Evolutionary conservation across 2,113 vertebrate genomes (phyloP).

Genomic region (Varanus komodoensis): DNA sequence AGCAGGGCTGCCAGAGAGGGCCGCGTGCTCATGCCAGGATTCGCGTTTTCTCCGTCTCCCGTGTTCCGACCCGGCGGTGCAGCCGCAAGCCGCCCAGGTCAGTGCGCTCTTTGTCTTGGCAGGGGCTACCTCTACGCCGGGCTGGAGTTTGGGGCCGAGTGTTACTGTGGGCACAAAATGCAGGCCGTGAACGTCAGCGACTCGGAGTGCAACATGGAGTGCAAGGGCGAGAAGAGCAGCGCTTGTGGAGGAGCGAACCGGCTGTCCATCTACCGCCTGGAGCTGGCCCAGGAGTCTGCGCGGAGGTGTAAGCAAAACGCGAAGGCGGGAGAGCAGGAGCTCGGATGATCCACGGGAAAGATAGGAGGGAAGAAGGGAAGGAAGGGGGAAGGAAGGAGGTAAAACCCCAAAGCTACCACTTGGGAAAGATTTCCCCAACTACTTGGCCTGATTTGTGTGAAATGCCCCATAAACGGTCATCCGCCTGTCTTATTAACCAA

Average conservation of each 20-base stretch:
- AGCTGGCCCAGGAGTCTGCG: conserved; percentile 94
- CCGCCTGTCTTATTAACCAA: no score
- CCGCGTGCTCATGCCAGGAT: no score
- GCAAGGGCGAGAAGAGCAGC: conserved; percentile 91
- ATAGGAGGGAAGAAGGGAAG: not conserved
- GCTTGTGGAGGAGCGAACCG: conserved; percentile 91
- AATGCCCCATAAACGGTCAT: not conserved
- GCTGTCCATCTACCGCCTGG: conserved; percentile 93
- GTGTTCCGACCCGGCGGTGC: no score
- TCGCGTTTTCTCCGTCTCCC: no score
- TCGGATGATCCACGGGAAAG: not conserved
- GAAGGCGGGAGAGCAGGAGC: accelerated
- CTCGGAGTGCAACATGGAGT: conserved; percentile 92
- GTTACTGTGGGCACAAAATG: conserved; percentile 97
- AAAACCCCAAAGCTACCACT: no score
- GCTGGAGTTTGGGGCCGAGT: conserved; percentile 96
- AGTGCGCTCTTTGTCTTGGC: conserved; percentile 15
- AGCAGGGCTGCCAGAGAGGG: no score
- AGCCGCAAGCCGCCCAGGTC: not conserved
- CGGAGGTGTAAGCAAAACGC: conserved; percentile 87
- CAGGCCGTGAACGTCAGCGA: conserved; percentile 88
- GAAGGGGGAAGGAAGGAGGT: no score
- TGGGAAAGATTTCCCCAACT: no score
- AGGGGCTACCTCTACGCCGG: conserved; percentile 96
- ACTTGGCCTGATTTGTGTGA: not conserved